These are phyloP conservation scores for Ryuthela nishihirai DNA, from an alignment of 2,888 invertebrate genomes.

Conservation along the genomic window DNA sequence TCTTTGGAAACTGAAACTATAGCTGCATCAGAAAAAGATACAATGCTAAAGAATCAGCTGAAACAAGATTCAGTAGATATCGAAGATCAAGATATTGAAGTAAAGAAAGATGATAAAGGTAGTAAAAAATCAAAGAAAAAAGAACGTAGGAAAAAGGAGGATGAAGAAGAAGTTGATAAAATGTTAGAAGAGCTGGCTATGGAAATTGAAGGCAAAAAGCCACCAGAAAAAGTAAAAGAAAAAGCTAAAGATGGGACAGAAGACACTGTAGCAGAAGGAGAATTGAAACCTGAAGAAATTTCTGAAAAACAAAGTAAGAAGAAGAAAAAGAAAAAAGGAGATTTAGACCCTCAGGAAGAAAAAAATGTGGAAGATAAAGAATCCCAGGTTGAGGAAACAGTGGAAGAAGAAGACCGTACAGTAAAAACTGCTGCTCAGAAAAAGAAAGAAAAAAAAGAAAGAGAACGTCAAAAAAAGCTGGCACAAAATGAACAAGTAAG, in stretches of 20 bases:
- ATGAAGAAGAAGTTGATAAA: constrained; percentile 75
- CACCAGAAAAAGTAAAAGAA: constrained; percentile 5
- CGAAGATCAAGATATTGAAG: no score
- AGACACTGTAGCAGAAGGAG: background rate
- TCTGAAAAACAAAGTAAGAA: background rate
- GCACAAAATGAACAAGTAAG: constrained; percentile 61
- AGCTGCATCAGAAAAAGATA: no score
- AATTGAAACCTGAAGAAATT: background rate
- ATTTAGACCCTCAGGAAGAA: background rate
- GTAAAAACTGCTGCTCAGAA: constrained; percentile 53
- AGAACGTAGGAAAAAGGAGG: constrained; percentile 53
- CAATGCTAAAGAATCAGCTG: no score
- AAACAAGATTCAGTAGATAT: no score
- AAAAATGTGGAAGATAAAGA: constrained; percentile 9
- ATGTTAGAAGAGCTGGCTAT: constrained; percentile 75
- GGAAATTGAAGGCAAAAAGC: constrained; percentile 67
- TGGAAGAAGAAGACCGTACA: constrained; percentile 15
- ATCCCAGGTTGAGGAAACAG: background rate
- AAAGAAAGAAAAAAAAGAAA: constrained; percentile 81
- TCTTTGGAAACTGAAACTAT: no score
- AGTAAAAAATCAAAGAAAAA: constrained; percentile 37
- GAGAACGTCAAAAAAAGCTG: constrained; percentile 63
- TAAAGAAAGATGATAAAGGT: constrained; percentile 9
- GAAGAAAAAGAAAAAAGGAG: constrained; percentile 16
- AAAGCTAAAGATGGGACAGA: background rate